Percentiles rank a stretch among this genome's conserved stretches.
phyloP scores from a whole-genome alignment of 2,113 vertebrate genomes.

The Nycticryphes semicollaris region DNA sequence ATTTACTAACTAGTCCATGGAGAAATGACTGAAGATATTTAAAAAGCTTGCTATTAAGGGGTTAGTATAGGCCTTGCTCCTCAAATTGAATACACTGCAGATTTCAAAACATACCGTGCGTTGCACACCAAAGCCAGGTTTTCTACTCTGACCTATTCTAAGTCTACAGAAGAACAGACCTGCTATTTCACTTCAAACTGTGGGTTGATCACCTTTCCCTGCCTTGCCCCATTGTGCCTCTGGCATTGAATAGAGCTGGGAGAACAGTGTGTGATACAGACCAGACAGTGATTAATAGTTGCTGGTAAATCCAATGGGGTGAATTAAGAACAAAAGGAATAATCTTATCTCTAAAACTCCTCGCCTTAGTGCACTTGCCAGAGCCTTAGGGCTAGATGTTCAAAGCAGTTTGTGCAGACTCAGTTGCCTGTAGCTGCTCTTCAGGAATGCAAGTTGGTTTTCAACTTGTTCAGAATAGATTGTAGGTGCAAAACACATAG shows the following conservation, averaged over 20 bases:
- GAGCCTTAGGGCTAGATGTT: slow-evolving; percentile 9
- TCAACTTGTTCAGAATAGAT: neutral
- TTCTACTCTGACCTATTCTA: neutral
- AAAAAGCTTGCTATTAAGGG: neutral
- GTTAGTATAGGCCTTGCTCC: neutral
- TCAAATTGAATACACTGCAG: neutral
- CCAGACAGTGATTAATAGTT: neutral
- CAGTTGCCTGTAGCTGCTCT: neutral
- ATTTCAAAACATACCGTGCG: neutral
- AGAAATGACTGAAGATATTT: neutral
- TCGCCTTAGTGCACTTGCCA: neutral
- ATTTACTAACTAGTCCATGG: neutral
- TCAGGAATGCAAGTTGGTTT: neutral
- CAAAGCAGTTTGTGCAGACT: neutral
- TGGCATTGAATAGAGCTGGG: neutral
- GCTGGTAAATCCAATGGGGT: neutral
- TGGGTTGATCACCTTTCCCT: neutral
- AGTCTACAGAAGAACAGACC: neutral
- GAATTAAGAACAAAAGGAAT: slow-evolving; percentile 44
- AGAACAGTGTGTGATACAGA: neutral
- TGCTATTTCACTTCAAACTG: neutral
- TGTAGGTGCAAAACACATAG: neutral
- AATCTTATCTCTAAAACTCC: neutral
- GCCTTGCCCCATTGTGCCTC: neutral
- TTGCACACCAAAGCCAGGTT: neutral